These are phyloP conservation scores for Hemibagrus wyckioides DNA, from an alignment of 2,113 vertebrate genomes.

Conservation along the genomic window DNA sequence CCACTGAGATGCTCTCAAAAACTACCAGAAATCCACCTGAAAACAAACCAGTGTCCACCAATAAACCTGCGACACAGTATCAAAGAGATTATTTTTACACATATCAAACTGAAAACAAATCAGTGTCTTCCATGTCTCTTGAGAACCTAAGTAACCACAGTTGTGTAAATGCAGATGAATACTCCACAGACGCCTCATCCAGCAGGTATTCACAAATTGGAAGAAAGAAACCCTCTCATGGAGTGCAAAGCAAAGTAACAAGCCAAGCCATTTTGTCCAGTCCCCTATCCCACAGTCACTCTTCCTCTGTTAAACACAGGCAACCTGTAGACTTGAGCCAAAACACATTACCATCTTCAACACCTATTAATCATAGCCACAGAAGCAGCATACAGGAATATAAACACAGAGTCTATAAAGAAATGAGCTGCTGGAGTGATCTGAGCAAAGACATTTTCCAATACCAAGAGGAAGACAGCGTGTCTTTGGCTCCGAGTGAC, in stretches of 20 bases:
- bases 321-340: constrained; percentile 10
- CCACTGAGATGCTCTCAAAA: constrained; percentile 44
- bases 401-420: constrained; percentile 33
- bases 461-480: constrained; percentile 65
- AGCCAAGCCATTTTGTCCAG: constrained; percentile 1
- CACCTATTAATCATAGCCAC: constrained; percentile 1
- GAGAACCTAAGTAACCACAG: constrained; percentile 59
- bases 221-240: constrained; percentile 16
- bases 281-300: constrained; percentile 17
- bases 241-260: constrained; percentile 20
- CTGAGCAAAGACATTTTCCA: constrained; percentile 57
- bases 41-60: constrained; percentile 53
- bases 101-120: constrained; percentile 36
- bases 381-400: background rate
- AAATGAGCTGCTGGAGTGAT: constrained; percentile 37
- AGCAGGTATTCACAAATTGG: constrained; percentile 34
- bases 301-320: constrained; percentile 39
- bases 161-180: constrained; percentile 38
- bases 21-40: constrained; percentile 11
- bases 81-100: constrained; percentile 35
- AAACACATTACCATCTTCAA: constrained; percentile 14
- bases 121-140: constrained; percentile 49
- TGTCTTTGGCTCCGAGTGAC: constrained; percentile 76
- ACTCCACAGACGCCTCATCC: constrained; percentile 35
- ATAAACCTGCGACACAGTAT: constrained; percentile 57